Conservation (phyloP, 1,140 invertebrate genomes). For the Papilio polytes region DNA sequence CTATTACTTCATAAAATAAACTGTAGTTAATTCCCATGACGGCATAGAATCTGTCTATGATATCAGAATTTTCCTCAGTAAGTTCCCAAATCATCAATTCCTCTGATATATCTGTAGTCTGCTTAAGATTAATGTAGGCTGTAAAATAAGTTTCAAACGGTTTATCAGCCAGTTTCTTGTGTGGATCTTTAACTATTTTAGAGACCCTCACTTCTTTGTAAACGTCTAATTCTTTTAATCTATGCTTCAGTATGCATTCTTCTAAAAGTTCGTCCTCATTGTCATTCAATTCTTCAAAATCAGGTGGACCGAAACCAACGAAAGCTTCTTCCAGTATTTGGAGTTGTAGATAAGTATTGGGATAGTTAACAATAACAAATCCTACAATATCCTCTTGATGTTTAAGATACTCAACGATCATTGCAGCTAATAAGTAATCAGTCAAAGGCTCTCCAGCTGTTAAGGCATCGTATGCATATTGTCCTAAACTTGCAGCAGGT, state of each 20-base stretch:
- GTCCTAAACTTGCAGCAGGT: conserved; percentile 82
- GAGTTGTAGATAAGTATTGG: conserved; percentile 84
- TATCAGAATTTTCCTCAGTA: conserved; percentile 75
- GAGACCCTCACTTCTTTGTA: conserved; percentile 72
- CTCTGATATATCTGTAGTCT: conserved; percentile 74
- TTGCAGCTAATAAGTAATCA: conserved; percentile 83
- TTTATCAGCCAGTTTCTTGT: conserved; percentile 57
- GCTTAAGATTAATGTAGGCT: conserved; percentile 82
- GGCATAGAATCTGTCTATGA: conserved; percentile 85
- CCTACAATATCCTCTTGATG: conserved; percentile 80
- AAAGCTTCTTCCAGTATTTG: conserved; percentile 83
- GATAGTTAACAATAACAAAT: conserved; percentile 87
- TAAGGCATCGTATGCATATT: conserved; percentile 83
- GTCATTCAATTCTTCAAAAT: conserved; percentile 61
- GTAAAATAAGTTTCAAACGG: conserved; percentile 84
- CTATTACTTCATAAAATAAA: conserved; percentile 84
- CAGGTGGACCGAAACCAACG: conserved; percentile 68
- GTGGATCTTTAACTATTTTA: conserved; percentile 78
- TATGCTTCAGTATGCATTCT: conserved; percentile 73
- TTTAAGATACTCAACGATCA: conserved; percentile 86
- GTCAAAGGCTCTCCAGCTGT: conserved; percentile 81
- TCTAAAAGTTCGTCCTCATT: conserved; percentile 78
- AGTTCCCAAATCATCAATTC: conserved; percentile 76
- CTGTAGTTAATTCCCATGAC: conserved; percentile 83
- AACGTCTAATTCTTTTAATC: conserved; percentile 70